Conservation (phyloP, 2,113 vertebrate species). For the Hypanus sabinus region DNA sequence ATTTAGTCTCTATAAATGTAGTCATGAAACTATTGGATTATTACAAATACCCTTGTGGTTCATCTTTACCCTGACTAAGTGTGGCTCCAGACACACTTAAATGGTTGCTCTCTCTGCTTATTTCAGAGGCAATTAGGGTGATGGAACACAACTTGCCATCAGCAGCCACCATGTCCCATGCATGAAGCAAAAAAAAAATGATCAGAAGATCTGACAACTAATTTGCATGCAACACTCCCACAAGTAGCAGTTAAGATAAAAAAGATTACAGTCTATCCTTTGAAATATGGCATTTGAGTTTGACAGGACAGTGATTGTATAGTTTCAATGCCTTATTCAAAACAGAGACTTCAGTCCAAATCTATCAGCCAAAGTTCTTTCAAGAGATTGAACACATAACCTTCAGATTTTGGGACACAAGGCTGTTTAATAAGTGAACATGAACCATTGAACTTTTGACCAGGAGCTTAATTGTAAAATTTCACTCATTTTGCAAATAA, state of each 20-base stretch:
- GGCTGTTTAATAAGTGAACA: not conserved
- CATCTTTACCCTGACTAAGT: too few species aligned
- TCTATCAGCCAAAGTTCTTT: not conserved
- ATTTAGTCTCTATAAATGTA: too few species aligned
- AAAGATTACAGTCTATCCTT: not conserved
- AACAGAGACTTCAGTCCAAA: not conserved
- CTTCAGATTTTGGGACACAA: not conserved
- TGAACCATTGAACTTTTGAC: not conserved
- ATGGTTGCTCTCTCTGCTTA: too few species aligned
- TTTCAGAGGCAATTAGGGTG: too few species aligned
- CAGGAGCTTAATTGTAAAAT: not conserved
- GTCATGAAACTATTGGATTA: too few species aligned
- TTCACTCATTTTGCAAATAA: not conserved
- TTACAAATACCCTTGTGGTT: too few species aligned
- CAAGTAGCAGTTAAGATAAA: not conserved
- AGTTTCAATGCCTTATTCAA: not conserved
- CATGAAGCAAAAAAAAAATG: too few species aligned
- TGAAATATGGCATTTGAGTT: not conserved
- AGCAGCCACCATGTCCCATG: too few species aligned
- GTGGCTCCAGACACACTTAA: too few species aligned
- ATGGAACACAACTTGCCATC: too few species aligned
- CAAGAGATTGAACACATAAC: not conserved
- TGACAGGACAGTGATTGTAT: not conserved
- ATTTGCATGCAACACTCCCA: not conserved
- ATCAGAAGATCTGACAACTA: not conserved